These are phyloP conservation scores for Onychomys leucogaster DNA, from an alignment of 2,797 vertebrate species.

Conservation along the genomic window DNA sequence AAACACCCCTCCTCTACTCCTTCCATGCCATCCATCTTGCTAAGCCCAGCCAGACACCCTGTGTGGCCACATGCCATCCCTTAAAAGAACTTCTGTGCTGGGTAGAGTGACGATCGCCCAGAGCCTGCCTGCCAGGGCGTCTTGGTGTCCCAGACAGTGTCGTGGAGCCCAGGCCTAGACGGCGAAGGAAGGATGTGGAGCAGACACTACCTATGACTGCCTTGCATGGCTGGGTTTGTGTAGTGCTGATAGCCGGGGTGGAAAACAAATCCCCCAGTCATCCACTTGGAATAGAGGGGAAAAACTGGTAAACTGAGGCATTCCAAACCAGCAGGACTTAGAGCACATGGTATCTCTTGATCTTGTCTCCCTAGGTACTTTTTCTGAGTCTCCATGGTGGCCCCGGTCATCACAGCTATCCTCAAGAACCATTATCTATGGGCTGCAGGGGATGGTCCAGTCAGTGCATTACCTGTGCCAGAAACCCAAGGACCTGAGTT, in stretches of 20 bases:
- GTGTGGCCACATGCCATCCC: slow-evolving; percentile 55
- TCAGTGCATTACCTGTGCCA: not conserved
- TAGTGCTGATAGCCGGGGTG: not conserved
- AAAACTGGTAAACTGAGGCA: not conserved
- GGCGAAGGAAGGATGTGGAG: not conserved
- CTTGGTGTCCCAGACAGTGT: not conserved
- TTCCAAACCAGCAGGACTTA: not conserved
- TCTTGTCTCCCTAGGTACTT: not conserved
- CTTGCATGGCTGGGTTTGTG: rapidly evolving
- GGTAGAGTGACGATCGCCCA: not conserved
- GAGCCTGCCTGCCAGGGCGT: not conserved
- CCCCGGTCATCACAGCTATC: not conserved
- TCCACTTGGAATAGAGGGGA: not conserved
- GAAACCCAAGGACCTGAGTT: not conserved
- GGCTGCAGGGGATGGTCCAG: not conserved
- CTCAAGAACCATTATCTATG: not conserved
- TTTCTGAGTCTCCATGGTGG: not conserved
- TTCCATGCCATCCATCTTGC: not conserved
- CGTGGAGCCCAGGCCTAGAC: rapidly evolving
- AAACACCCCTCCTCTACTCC: not conserved
- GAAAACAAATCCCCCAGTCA: not conserved
- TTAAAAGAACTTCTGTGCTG: slow-evolving; percentile 68
- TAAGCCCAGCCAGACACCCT: not conserved
- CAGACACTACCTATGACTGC: not conserved
- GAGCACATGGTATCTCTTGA: not conserved